Conservation (phyloP, 2,797 vertebrate genomes). For the Sebastes steindachneri region DNA sequence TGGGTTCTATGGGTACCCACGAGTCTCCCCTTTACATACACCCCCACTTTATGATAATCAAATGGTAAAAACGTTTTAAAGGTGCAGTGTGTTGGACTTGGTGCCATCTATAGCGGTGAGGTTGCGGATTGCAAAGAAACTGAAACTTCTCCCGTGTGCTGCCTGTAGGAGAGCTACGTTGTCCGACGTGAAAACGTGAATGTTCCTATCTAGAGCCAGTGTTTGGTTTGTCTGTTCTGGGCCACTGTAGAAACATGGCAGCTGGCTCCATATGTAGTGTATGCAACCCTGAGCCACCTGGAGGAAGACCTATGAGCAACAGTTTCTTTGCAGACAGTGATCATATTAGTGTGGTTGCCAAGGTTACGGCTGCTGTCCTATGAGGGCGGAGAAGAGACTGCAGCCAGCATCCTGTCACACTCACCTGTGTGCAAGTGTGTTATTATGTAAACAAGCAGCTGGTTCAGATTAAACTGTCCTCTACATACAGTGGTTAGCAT, state of each 20-base stretch:
- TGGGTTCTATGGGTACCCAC: too few species aligned
- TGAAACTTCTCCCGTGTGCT: too few species aligned
- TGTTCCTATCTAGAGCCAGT: not conserved
- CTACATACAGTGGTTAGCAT: not conserved
- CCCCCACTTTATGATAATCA: too few species aligned
- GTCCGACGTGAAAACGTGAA: too few species aligned
- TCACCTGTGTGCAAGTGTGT: slow-evolving; percentile 13
- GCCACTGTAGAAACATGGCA: not conserved
- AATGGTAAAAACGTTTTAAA: not conserved
- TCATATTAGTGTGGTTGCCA: slow-evolving; percentile 40
- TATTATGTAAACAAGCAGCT: slow-evolving; percentile 27
- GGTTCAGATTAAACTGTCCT: slow-evolving; percentile 27
- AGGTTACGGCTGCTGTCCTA: slow-evolving; percentile 31
- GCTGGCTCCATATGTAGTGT: not conserved
- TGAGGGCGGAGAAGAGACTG: not conserved
- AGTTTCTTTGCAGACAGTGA: slow-evolving; percentile 19
- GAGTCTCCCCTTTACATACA: too few species aligned
- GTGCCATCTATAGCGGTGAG: not conserved
- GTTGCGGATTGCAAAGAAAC: not conserved
- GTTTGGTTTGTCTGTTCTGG: not conserved
- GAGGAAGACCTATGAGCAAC: not conserved
- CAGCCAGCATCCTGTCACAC: slow-evolving; percentile 27
- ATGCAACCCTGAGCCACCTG: slow-evolving; percentile 29
- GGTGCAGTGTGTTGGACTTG: not conserved
- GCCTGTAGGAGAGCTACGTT: too few species aligned